Evolutionary conservation across 2,797 vertebrate genomes (phyloP).

Genomic region (Poeciliopsis gracilis): DNA sequence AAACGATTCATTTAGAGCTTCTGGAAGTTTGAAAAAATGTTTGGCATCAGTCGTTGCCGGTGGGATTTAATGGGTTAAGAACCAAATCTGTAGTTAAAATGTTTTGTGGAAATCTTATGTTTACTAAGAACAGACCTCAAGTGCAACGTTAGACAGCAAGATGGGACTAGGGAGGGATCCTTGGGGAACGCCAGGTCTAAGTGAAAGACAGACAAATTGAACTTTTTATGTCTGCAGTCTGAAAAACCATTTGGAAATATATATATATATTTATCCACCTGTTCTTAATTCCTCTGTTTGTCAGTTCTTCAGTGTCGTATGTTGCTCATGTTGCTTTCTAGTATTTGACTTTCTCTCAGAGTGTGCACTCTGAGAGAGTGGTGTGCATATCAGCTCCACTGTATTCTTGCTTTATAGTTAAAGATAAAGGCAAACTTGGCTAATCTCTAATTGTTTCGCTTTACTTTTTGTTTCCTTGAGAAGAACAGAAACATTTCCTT

Average conservation of each 20-base stretch:
- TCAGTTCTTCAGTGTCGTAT: no score
- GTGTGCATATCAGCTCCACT: not conserved
- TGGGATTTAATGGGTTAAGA: no score
- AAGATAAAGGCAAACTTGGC: not conserved
- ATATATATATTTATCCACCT: not conserved
- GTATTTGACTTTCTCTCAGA: not conserved
- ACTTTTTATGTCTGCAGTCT: not conserved
- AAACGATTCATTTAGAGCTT: no score
- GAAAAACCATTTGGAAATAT: not conserved
- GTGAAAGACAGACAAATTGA: not conserved
- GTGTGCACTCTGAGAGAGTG: no score
- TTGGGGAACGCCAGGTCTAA: not conserved
- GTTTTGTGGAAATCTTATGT: not conserved
- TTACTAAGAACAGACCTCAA: not conserved
- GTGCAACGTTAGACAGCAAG: not conserved
- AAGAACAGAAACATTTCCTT: conserved; percentile 28
- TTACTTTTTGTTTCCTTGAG: conserved; percentile 2
- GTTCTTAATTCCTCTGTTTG: not conserved
- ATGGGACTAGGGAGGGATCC: not conserved
- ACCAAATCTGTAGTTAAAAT: not conserved
- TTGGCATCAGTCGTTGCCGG: no score
- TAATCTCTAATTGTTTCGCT: not conserved
- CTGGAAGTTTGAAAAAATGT: no score
- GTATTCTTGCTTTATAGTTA: not conserved
- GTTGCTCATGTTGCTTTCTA: not conserved